Evolutionary conservation across 2,888 invertebrate species (phyloP).

Genomic region (Dynastes hyllus): DNA sequence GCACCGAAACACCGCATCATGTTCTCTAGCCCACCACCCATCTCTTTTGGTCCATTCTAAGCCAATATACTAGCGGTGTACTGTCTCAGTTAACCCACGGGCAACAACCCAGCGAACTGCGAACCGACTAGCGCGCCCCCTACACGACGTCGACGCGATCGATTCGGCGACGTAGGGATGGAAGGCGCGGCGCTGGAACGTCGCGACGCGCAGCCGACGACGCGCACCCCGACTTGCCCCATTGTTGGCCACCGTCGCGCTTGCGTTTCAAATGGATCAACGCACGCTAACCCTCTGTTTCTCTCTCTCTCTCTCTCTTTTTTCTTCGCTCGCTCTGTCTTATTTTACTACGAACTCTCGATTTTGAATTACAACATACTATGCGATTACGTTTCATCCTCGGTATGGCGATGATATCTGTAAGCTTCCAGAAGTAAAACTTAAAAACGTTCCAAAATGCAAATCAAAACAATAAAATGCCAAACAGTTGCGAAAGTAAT

Average conservation of each 20-base stretch:
- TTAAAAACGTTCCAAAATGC: too few relatives aligned
- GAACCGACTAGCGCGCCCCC: constrained; percentile 67
- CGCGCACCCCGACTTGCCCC: constrained; percentile 51
- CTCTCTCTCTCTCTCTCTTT: too few relatives aligned
- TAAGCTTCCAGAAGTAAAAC: not conserved
- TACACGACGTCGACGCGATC: constrained; percentile 61
- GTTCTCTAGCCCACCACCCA: constrained; percentile 64
- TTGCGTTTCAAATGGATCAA: not conserved
- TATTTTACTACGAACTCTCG: constrained; percentile 48
- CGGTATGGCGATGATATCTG: constrained; percentile 1
- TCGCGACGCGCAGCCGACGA: constrained; percentile 53
- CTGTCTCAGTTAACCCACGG: constrained; percentile 65
- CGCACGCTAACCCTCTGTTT: constrained; percentile 48
- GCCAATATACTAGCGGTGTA: constrained; percentile 64
- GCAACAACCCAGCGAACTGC: constrained; percentile 69
- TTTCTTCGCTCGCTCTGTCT: constrained; percentile 22
- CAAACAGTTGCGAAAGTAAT: too few relatives aligned
- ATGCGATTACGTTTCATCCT: constrained; percentile 42
- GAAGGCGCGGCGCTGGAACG: constrained; percentile 69
- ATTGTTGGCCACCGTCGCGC: constrained; percentile 49
- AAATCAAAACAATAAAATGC: too few relatives aligned
- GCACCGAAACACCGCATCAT: constrained; percentile 65
- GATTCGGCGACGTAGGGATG: constrained; percentile 59
- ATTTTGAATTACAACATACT: constrained; percentile 51
- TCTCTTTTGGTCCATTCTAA: constrained; percentile 69